Conservation (phyloP, 2,113 vertebrate genomes). For the Pomatorhinus ruficollis region DNA sequence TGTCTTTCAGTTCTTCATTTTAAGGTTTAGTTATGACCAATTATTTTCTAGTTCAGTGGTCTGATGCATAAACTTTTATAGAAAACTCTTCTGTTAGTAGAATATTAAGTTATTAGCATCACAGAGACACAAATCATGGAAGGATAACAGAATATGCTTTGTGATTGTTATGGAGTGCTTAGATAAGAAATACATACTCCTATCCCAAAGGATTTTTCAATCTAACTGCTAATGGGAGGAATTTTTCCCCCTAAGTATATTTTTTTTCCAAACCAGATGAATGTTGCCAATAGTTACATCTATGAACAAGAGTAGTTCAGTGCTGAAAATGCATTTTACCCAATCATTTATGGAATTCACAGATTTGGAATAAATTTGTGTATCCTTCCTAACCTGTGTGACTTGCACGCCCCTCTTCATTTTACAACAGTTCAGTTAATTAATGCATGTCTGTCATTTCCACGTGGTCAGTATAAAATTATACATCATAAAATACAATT, state of each 20-base stretch:
- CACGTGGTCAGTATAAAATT: accelerated
- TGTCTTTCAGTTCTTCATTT: neutral
- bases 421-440: neutral
- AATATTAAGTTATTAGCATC: neutral
- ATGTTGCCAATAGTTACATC: neutral
- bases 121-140: neutral
- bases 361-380: neutral
- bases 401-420: accelerated
- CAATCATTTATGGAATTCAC: neutral
- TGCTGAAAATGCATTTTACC: neutral
- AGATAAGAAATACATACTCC: neutral
- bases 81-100: neutral
- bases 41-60: constrained; percentile 34
- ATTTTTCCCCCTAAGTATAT: accelerated
- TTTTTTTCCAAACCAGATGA: neutral
- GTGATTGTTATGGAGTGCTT: neutral
- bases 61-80: constrained; percentile 18
- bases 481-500: neutral
- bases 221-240: neutral
- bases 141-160: neutral
- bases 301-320: neutral
- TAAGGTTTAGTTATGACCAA: neutral
- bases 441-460: neutral
- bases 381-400: neutral
- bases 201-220: neutral